Evolutionary conservation across 2,888 invertebrate species (phyloP), one percentile per base, ranked within the genome.

Genomic region (Brenthis hecate): DNA sequence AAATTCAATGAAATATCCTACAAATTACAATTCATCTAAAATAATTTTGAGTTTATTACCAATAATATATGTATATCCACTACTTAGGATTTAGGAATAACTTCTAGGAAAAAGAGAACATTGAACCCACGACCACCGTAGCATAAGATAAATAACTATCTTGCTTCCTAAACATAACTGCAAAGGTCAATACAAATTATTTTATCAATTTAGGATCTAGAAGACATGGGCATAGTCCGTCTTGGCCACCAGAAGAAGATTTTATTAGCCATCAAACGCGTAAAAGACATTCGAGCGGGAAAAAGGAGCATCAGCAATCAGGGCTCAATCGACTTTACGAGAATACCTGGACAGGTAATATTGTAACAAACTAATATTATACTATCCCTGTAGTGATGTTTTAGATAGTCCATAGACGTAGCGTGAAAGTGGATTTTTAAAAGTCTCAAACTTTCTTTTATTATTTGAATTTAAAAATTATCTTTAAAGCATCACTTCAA

Each of bases 221-320:
- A 99, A 93, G 99, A 99, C 84, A 98, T 99, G 87, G 97, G 98
- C 68, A 97, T 98, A 81, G 97, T 97, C 32, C 96, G 97, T 81
- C 92, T 98, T 82, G 99, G 99, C 50, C 99, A 99, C 87, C 99
- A 99, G 93, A 99, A 99, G 94, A 98, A 99, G 93, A 96, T 99
- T 77, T 95, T 98, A 83, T 94, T 99, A 83, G 99, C 99, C 72
- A 98, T 99, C 79, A 99, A 99, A 89, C 95, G 99, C 86, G 96
- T 99, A 65, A 98, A 99, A 90, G 98, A 98, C 85, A 97, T 98
- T 71, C 95, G 96, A 78, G 96, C 97, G 63, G 98, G 98, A 60
- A 98, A 98, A 88, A 94, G 96, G 68, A 94, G 90, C 89, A 94
- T 89, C 87, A 94, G 87, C 79, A 92, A 83, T 81, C 92, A 92